Base-by-base conservation (phyloP, 2,888 invertebrate genomes). In the Piscicola geometra region DNA sequence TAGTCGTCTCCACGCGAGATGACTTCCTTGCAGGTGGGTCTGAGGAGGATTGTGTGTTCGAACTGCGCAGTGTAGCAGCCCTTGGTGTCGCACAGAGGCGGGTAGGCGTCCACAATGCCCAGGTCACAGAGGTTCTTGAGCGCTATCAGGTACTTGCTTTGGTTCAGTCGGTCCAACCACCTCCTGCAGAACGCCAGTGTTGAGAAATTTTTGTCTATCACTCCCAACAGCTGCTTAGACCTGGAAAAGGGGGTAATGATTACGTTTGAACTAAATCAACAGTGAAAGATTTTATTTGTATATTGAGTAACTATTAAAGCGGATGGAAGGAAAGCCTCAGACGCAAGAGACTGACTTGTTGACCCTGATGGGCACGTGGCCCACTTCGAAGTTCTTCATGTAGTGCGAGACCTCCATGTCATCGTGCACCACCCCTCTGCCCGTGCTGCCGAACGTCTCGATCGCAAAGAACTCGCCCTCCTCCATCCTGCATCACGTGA, bases 341-440 rank as follows among this genome's bases (percentile, higher is more conserved):
- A 30, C 0, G 33, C 25, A 64, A 3, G 67, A 36, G 69, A 52
- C 52, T 25, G 1, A 73, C 73, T 66, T 76, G 56, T 32, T 68
- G 3, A 76, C 73, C 21, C 76, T 28, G 21, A 78, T 87, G 28
- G 96, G 96, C 76, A 97, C 93, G 85, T 92, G 95, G 64, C 88
- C 88, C 81, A 91, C 91, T 82, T 99, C 97, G 85, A 92, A 98
- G 86, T 96, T 95, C 87, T 98, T 98, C 98, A 99, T 99, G 86
- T 99, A 99, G 87, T 99, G 99, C 25, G 97, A 98, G 82, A 94
- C 93, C 84, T 99, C 99, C 93, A 97, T 94, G 84, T 99, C 99
- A 84, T 99, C 98, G 84, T 98, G 97, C 0, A 99, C 98, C 77
- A 85, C 70, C 35, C 89, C 89, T 80, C 87, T 87, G n/a, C 99